Percentiles rank a stretch among this genome's conserved stretches.
Evolutionary conservation across 1,140 invertebrate genomes (phyloP).

Genomic region (Mercenaria mercenaria): DNA sequence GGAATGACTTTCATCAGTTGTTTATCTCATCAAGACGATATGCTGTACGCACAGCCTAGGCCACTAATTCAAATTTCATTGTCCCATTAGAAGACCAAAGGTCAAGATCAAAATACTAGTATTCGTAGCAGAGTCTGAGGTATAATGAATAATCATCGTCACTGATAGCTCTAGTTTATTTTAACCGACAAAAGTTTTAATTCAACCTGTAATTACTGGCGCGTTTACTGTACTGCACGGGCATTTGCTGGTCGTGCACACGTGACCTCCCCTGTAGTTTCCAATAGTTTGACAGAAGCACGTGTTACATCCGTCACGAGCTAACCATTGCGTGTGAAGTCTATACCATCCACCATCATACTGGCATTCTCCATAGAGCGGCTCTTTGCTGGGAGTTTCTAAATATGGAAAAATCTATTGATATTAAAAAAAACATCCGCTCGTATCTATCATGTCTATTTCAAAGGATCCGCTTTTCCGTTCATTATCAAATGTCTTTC

Average conservation of each 20-base stretch:
- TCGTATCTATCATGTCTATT: not conserved
- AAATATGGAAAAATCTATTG: not conserved
- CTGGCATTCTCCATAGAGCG: constrained; percentile 58
- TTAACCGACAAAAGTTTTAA: not conserved
- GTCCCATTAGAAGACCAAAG: not conserved
- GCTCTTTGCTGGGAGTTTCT: constrained; percentile 25
- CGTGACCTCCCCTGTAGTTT: constrained; percentile 63
- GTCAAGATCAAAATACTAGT: not conserved
- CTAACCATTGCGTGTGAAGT: constrained; percentile 63
- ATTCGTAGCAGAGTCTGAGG: too few relatives aligned
- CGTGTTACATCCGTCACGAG: constrained; percentile 70
- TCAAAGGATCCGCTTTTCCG: constrained; percentile 41
- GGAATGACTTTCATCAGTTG: too few relatives aligned
- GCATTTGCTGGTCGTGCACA: constrained; percentile 67
- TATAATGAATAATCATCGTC: too few relatives aligned
- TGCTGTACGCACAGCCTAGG: too few relatives aligned
- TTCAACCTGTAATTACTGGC: not conserved
- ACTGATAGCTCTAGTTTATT: too few relatives aligned
- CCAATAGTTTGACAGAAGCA: constrained; percentile 68
- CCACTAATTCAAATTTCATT: not conserved
- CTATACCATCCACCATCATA: constrained; percentile 63
- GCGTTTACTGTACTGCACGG: not conserved
- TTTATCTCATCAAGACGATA: too few relatives aligned
- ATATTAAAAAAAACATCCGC: not conserved
- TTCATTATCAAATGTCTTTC: constrained; percentile 4